Base-by-base conservation (phyloP, 2,888 invertebrate genomes). In the Tryphoninae sp. region DNA sequence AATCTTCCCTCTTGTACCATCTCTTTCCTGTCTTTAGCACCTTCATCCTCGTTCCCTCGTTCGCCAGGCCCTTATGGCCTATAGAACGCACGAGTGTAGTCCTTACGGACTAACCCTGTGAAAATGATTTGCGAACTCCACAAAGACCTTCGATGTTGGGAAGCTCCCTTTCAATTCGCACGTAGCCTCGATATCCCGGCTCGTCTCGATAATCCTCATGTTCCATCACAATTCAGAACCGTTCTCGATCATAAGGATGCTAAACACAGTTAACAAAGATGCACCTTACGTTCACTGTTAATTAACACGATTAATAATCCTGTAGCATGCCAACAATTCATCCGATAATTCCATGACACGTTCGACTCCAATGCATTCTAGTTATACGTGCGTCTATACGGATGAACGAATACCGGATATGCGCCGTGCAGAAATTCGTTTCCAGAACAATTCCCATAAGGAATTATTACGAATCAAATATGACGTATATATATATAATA, bases 21-120 rank as follows among this genome's bases (percentile, higher is more conserved):
- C 51, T 76, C 49, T 16, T 26, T 51, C 51, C 49, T 19, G 33
- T 19, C 40, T 42, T 33, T 58, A n/a, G 26, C 33, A n/a, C 9
- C 13, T 4, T 53, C 23, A 64, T 45, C 49, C n/a, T 62, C 42
- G n/a, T 26, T 22, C 13, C 16, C 68, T 64, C 33, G 58, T 49
- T 26, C 61, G 13, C 49, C 65, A 53, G 67, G 19, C 8, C 26
- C 26, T 26, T 3, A 26, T 26, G 26, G 51, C n/a, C 64, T 40
- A 49, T 49, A 49, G 49, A 49, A 49, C 13, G 19, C 49, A 51
- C 19, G 49, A 73, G 62, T 67, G 45, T 68, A 9, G 45, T 11
- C 67, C 62, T 45, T 71, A 19, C 51, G 53, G 62, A 26, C 68
- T 49, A 58, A 69, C 80, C 73, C 68, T 77, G 53, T 9, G 69